Percentiles rank a stretch among this genome's conserved stretches.
Conservation (phyloP, 2,797 vertebrate genomes). For the Helicolenus hilgendorfi region DNA sequence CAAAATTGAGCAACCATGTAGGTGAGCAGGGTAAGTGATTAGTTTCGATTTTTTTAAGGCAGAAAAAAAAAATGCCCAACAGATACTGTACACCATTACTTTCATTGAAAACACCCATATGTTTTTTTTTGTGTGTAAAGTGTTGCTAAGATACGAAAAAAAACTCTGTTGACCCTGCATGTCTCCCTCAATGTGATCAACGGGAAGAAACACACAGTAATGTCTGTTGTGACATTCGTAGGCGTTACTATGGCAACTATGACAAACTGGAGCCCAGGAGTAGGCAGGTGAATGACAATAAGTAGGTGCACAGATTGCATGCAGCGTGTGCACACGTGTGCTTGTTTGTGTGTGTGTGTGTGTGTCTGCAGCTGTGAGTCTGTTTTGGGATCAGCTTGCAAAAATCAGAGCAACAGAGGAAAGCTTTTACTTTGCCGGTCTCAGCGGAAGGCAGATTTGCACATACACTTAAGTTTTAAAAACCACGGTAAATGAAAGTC, state of each 20-base stretch:
- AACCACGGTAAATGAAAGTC: conserved; percentile 62
- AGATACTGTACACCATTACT: neutral
- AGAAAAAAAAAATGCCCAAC: neutral
- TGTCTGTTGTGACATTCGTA: neutral
- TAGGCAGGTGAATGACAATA: conserved; percentile 57
- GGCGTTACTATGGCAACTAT: conserved; percentile 68
- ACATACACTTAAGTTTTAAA: conserved; percentile 61
- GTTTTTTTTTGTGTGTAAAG: neutral
- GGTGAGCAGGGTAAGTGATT: neutral
- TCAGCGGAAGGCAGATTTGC: conserved; percentile 55
- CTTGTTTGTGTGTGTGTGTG: neutral
- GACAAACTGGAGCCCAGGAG: conserved; percentile 29
- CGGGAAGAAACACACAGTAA: neutral
- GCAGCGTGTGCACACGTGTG: neutral
- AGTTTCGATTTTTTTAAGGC: neutral
- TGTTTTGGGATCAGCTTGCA: conserved; percentile 50
- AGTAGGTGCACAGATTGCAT: conserved; percentile 5
- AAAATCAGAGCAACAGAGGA: conserved; percentile 32
- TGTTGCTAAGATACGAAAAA: conserved; percentile 30
- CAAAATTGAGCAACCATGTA: neutral
- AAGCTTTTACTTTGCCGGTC: conserved; percentile 44
- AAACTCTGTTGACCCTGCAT: neutral
- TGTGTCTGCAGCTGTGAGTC: conserved; percentile 21
- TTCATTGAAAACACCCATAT: neutral
- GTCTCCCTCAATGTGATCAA: neutral